Conservation (phyloP, 1,140 invertebrate species). For the Anastatus disparis region DNA sequence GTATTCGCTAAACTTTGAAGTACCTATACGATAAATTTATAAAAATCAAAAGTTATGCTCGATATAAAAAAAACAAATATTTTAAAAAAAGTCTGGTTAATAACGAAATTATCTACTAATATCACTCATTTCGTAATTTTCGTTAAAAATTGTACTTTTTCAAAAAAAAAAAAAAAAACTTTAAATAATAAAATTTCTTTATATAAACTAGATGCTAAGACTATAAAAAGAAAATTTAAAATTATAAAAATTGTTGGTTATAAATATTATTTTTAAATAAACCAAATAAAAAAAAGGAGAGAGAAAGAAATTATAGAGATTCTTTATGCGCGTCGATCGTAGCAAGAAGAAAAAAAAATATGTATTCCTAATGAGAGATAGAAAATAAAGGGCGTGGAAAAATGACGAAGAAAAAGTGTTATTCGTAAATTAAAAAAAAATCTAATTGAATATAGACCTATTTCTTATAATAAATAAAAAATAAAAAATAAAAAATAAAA, state of each 20-base stretch:
- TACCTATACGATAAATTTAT: slow-evolving; percentile 16
- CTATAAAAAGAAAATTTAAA: not conserved
- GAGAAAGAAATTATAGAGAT: not conserved
- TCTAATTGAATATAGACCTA: slow-evolving; percentile 5
- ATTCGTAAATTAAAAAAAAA: not conserved
- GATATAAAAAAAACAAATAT: not conserved
- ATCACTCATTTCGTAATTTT: too few relatives aligned
- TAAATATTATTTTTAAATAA: slow-evolving; percentile 24
- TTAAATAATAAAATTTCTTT: not conserved
- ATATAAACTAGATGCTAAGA: not conserved
- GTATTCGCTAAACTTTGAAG: slow-evolving; percentile 4
- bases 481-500: slow-evolving; percentile 6
- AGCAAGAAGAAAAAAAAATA: slow-evolving; percentile 12
- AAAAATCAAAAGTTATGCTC: slow-evolving; percentile 11
- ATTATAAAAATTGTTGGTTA: slow-evolving; percentile 11
- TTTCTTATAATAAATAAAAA: slow-evolving; percentile 9
- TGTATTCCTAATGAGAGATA: not conserved
- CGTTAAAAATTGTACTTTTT: not conserved
- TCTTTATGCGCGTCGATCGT: slow-evolving; percentile 18
- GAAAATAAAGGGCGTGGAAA: not conserved
- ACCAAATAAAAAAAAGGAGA: not conserved
- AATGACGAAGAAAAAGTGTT: not conserved
- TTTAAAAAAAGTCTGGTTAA: not conserved
- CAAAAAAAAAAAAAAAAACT: not conserved
- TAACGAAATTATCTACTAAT: too few relatives aligned